These are phyloP conservation scores for Thripadectes ignobilis DNA, from an alignment of 2,797 vertebrate genomes.

Conservation along the genomic window DNA sequence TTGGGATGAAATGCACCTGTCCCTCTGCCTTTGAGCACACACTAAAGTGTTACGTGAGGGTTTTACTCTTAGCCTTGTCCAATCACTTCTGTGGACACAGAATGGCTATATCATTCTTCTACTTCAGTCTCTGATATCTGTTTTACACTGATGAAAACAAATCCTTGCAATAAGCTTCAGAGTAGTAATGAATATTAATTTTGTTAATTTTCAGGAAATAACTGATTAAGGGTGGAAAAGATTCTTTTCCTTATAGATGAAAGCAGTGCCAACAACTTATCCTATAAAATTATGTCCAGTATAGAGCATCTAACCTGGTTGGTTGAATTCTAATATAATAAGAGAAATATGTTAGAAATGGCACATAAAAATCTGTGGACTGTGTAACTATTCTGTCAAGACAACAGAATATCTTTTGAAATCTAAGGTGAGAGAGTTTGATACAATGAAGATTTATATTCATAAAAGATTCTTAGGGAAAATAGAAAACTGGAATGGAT, in stretches of 20 bases:
- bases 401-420: slow-evolving; percentile 14
- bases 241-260: neutral
- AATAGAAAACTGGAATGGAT: neutral
- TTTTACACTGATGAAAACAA: neutral
- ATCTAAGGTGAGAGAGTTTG: neutral
- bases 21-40: neutral
- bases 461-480: neutral
- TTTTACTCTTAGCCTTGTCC: neutral
- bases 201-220: neutral
- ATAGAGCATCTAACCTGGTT: neutral
- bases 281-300: neutral
- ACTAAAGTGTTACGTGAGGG: neutral
- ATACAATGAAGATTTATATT: neutral
- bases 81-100: neutral
- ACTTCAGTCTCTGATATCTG: neutral
- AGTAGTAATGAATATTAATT: neutral
- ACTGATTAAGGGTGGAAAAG: neutral
- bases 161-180: neutral
- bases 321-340: slow-evolving; percentile 14
- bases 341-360: slow-evolving; percentile 11
- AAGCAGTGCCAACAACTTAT: neutral
- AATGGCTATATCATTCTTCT: neutral
- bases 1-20: neutral
- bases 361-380: slow-evolving; percentile 21
- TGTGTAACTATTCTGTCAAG: slow-evolving; percentile 48